Base-by-base conservation (phyloP, 2,888 invertebrate genomes). In the Tyria jacobaeae region DNA sequence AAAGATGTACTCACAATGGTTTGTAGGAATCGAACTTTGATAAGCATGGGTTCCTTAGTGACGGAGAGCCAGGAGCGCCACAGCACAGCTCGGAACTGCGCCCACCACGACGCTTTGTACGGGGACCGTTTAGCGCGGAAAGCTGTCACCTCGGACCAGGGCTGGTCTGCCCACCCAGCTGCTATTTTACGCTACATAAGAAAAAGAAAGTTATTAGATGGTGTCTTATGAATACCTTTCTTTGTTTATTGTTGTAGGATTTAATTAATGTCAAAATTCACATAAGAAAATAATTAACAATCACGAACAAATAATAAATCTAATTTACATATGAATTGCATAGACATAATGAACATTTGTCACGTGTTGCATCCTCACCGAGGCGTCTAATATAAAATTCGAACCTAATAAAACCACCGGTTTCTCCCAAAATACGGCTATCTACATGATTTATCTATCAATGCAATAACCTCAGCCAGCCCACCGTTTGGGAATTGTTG, bases 11-110 rank as follows among this genome's bases (percentile, higher is more conserved):
- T 95, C 88, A 99, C 99, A 79, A 98, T 94, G 24, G 98, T 98
- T 91, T 99, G 99, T 37, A 98, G 86, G 69, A 98, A 90, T 71
- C 98, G 95, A 70, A 99, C 97, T 96, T 97, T 97, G 66, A 99
- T 96, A 27, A 99, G 94, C 85, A 98, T 95, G 0, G 99, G 99
- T 82, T 99, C 99, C 83, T 99, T 97, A 57, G 97, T 95, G 44
- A 97, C 96, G 47, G 97, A 97, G 37, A 98, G 91, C 96, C 97
- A 97, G 14, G 98, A 98, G 54, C 99, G 94, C 98, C 98, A 98
- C 10, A 99, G 91, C 0, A 99, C 96, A 0, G 98, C 98, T 0
- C 96, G 89, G 87, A 99, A 97, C 93, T 99, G 99, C 61, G 96
- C 96, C 63, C 95, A 96, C 97, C 98, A 99, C 0, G 96, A 95